Evolutionary conservation across 1,140 invertebrate genomes (phyloP).

Genomic region (Drosophila triauraria): DNA sequence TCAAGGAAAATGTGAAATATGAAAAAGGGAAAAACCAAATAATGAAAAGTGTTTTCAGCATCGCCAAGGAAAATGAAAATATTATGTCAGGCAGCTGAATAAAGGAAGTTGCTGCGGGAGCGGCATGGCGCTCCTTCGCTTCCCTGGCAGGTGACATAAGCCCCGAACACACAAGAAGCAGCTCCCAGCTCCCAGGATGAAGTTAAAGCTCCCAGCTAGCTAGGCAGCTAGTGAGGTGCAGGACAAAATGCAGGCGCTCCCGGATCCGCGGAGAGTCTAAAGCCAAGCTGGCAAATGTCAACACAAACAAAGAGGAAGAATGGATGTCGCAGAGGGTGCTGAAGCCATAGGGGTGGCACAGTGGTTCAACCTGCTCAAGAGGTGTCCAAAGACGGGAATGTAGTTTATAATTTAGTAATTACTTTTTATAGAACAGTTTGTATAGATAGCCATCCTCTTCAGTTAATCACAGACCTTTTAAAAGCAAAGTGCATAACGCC

Average conservation of each 20-base stretch:
- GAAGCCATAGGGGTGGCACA: slow-evolving; percentile 6
- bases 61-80: slow-evolving; percentile 66
- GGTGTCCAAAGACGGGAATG: background rate
- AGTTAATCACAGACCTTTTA: too few relatives aligned
- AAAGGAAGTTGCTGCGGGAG: slow-evolving; percentile 31
- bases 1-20: slow-evolving; percentile 74
- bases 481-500: too few relatives aligned
- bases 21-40: slow-evolving; percentile 64
- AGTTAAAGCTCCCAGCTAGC: slow-evolving; percentile 35
- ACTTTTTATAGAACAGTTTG: too few relatives aligned
- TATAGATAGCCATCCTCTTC: too few relatives aligned
- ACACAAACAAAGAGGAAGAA: slow-evolving; percentile 67
- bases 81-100: slow-evolving; percentile 68
- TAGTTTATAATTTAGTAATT: too few relatives aligned
- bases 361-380: slow-evolving; percentile 2
- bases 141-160: slow-evolving; percentile 59
- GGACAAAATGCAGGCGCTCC: slow-evolving; percentile 15
- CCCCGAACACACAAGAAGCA: slow-evolving; percentile 47
- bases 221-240: slow-evolving; percentile 39
- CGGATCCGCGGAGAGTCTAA: slow-evolving; percentile 38
- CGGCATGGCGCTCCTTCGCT: slow-evolving; percentile 14
- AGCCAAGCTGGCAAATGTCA: slow-evolving; percentile 80
- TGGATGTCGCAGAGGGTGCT: background rate
- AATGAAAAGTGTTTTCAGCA: slow-evolving; percentile 74
- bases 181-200: slow-evolving; percentile 22